Evolutionary conservation across 1,140 invertebrate species (phyloP), one percentile per base, ranked within the genome.

Genomic region (Cylas formicarius): DNA sequence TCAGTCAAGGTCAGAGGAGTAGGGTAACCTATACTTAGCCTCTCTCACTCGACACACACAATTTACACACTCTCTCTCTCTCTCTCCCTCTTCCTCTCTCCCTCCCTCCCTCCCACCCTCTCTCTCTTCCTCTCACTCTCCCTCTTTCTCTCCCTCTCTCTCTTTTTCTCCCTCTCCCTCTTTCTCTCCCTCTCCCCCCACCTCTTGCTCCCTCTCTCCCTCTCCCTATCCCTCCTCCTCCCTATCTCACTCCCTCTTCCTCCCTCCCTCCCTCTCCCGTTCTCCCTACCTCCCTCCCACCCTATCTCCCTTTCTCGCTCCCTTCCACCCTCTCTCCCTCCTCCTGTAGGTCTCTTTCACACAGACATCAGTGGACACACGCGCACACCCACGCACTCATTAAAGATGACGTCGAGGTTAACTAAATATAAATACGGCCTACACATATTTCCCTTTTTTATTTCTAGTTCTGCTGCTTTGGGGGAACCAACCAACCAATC

Each of bases 91-190:
- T 11, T 13, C 11, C 11, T 16, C 29, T 32, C 29, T 13, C 29
- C 11, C 29, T 13, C 29, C 17, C 29, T 32, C 29, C 29, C 11
- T 11, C 11, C 29, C 11, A 5, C 11, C 11, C 11, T 11, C 11
- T 11, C 29, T 32, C 29, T 32, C 29, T 32, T 16, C 17, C 29
- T 32, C 29, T 13, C 29, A 7, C 11, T 13, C 29, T 32, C 29
- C 11, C 11, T 11, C 11, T 16, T 13, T 16, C 11, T 16, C 11
- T 13, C 11, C 11, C 11, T 13, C 11, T 13, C 11, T 16, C 17
- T 16, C 11, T 16, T 32, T 16, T 32, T 16, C 17, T 13, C 11
- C 11, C 29, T 32, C 29, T 13, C 11, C 11, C 11, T 11, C 11
- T 16, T 32, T 16, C 17, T 16, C 11, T 11, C 11, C 29, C 17